Evolutionary conservation across 2,113 vertebrate species (phyloP).

Genomic region (Labeo catla): DNA sequence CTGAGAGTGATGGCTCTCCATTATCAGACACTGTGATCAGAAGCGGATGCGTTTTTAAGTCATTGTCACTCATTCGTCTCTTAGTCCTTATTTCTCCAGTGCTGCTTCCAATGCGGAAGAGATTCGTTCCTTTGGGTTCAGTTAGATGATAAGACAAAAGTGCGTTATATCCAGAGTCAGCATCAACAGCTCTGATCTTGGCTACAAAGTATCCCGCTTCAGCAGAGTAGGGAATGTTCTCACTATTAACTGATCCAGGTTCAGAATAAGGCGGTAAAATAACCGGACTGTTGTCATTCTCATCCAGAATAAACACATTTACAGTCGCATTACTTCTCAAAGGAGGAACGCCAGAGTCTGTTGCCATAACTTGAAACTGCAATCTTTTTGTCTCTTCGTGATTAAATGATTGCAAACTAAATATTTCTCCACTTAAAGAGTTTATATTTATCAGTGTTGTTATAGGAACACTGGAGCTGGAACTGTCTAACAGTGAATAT

Average conservation of each 20-base stretch:
- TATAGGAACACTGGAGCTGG: conserved; percentile 61
- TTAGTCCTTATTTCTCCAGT: conserved; percentile 61
- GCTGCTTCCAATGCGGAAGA: conserved; percentile 57
- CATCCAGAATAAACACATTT: conserved; percentile 49
- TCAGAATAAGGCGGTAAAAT: conserved; percentile 70
- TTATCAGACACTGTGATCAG: conserved; percentile 68
- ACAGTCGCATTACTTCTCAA: conserved; percentile 54
- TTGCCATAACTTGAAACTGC: conserved; percentile 44
- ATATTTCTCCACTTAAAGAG: conserved; percentile 62
- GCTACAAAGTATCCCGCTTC: conserved; percentile 71
- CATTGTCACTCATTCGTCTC: conserved; percentile 71
- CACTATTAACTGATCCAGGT: conserved; percentile 72
- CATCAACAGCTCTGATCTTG: conserved; percentile 58
- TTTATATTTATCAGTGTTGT: conserved; percentile 74
- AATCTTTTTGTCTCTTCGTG: conserved; percentile 54
- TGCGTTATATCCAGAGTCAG: conserved; percentile 59
- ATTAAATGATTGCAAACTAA: conserved; percentile 63
- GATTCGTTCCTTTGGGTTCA: conserved; percentile 49
- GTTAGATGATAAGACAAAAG: conserved; percentile 54
- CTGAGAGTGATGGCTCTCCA: too few species aligned
- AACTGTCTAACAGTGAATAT: conserved; percentile 74
- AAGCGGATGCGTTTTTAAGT: conserved; percentile 75
- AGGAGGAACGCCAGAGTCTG: conserved; percentile 38
- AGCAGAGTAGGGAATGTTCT: conserved; percentile 75
- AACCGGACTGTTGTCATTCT: conserved; percentile 77